phyloP scores from a whole-genome alignment of 2,113 vertebrate species.

The Oenanthe melanoleuca region DNA sequence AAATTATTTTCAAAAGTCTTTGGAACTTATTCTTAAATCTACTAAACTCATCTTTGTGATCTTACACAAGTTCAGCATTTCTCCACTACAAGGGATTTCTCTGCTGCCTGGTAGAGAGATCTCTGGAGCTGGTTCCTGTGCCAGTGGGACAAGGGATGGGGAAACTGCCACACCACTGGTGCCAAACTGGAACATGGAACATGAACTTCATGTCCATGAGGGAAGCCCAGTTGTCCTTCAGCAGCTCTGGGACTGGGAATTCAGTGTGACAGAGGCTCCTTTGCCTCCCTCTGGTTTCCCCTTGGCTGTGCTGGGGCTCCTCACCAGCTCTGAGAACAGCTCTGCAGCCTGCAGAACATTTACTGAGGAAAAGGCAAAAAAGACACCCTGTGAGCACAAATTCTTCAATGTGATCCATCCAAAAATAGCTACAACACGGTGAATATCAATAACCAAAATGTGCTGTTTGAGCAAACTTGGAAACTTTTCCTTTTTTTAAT shows the following conservation, averaged over 20 bases:
- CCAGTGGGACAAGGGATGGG: neutral
- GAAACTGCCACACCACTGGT: neutral
- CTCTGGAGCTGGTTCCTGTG: neutral
- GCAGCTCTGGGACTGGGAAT: neutral
- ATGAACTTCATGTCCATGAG: neutral
- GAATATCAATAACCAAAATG: conserved; percentile 43
- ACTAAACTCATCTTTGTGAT: neutral
- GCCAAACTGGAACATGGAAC: neutral
- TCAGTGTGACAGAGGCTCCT: neutral
- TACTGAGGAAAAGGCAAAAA: neutral
- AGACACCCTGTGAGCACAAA: neutral
- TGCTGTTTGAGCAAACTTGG: neutral
- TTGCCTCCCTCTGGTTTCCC: neutral
- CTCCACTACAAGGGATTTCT: neutral
- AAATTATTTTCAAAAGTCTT: neutral
- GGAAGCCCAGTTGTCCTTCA: neutral
- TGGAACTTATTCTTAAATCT: neutral
- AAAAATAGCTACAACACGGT: neutral
- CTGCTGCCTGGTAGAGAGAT: neutral
- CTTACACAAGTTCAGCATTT: neutral
- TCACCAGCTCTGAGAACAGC: neutral
- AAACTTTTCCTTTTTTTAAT: neutral
- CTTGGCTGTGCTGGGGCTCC: neutral
- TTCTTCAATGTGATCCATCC: neutral
- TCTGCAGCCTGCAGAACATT: neutral